Evolutionary conservation across 2,113 vertebrate species (phyloP).

Genomic region (Rhineura floridana): DNA sequence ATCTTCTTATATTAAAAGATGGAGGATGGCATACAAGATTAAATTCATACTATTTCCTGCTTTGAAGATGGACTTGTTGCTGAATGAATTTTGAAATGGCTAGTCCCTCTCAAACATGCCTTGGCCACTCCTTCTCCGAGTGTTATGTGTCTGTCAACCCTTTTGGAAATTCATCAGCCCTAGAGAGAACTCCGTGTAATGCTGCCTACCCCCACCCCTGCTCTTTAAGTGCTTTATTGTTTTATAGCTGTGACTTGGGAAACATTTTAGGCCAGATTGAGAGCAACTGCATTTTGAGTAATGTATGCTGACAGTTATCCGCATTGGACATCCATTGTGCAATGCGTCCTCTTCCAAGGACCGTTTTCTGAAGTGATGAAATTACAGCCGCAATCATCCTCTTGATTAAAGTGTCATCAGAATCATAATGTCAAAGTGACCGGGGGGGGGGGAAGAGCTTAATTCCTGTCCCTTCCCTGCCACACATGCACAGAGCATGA

Average conservation of each 20-base stretch:
- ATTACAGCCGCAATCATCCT: conserved; percentile 8
- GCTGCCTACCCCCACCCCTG: neutral
- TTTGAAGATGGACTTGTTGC: neutral
- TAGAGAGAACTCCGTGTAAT: neutral
- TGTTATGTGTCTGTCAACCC: neutral
- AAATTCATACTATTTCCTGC: neutral
- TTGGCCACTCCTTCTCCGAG: neutral
- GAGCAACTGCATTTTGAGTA: neutral
- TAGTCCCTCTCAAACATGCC: neutral
- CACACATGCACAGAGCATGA: conserved; percentile 40
- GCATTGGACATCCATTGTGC: neutral
- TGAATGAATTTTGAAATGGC: neutral
- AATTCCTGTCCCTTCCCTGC: conserved; percentile 21
- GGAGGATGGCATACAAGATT: neutral
- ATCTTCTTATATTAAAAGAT: neutral
- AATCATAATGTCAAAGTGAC: conserved; percentile 41
- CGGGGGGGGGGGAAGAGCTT: conserved; percentile 38
- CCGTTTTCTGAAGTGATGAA: neutral
- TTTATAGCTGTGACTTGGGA: conserved; percentile 1
- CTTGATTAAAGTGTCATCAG: conserved; percentile 50
- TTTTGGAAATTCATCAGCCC: neutral
- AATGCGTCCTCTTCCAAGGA: neutral
- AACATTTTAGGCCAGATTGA: neutral
- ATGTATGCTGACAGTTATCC: neutral
- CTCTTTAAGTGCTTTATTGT: neutral